Conservation (phyloP, 1,140 invertebrate genomes). For the Drosophila pachea region DNA sequence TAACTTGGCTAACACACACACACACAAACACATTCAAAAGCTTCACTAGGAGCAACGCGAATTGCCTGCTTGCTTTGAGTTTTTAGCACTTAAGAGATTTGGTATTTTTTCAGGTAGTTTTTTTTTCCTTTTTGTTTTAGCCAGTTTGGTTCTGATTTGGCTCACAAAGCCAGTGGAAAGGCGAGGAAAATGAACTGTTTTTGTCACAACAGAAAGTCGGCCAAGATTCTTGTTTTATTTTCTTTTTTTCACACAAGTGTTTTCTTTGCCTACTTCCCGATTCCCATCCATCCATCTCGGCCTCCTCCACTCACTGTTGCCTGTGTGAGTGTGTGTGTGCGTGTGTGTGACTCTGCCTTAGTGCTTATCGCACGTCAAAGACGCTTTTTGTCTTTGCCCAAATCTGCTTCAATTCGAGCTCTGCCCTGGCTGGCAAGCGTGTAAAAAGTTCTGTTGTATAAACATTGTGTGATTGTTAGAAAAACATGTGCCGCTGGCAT, state of each 20-base stretch:
- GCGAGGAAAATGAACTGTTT: constrained; percentile 57
- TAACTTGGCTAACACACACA: background rate
- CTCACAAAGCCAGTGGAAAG: constrained; percentile 3
- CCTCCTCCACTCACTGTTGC: background rate
- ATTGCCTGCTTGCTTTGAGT: constrained; percentile 4
- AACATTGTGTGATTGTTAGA: constrained; percentile 76
- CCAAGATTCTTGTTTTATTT: constrained; percentile 49
- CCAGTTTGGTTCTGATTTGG: background rate
- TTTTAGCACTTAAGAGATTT: constrained; percentile 11
- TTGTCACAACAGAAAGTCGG: constrained; percentile 59
- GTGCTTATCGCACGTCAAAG: constrained; percentile 72
- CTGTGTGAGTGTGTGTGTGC: background rate
- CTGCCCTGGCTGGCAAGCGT: constrained; percentile 42
- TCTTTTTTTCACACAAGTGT: constrained; percentile 45
- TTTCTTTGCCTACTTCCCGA: constrained; percentile 32
- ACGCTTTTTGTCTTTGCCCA: constrained; percentile 73
- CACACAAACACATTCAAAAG: background rate
- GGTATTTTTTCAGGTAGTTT: background rate
- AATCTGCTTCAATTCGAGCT: constrained; percentile 72
- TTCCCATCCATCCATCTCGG: background rate
- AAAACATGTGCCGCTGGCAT: constrained; percentile 69
- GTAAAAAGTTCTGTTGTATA: constrained; percentile 76
- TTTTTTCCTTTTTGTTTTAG: background rate
- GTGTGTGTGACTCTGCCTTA: constrained; percentile 8
- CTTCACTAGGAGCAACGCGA: background rate